Base-by-base conservation (phyloP, 37 sponge, comb jelly and placozoan species). In the Spongilla lacustris region DNA sequence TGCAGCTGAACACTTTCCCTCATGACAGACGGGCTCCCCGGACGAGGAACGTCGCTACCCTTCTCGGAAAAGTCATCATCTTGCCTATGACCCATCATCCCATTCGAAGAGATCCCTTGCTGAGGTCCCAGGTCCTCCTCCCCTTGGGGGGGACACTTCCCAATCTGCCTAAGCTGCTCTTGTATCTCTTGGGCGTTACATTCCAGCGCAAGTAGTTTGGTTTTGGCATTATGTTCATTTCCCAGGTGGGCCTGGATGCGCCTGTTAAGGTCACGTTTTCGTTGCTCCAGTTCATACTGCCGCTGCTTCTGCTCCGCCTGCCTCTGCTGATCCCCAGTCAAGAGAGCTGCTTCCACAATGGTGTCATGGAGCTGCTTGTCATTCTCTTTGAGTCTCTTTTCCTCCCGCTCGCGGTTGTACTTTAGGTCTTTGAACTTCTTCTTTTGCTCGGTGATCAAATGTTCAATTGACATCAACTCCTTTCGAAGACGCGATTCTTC, bases 201-300 rank as follows among this genome's bases (percentile, higher is more conserved):
- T 37, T 91, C 84, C 19, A 66, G 34, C 4, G 75, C 92, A 28
- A 79, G 69, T 14, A 87, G 71, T 69, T 68, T 91, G 49, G 81
- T 79, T 31, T 41, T 86, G 4, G 69, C 75, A 10, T 25, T 2
- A 41, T 79, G 87, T 34, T 82, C 79, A 9, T 83, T 49, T 36
- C 76, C 28, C 35, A 87, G 81, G 0, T 87, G 66, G 10, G 80
- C 50, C 36, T 87, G 83, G 11, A 91, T 19, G 2, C 66, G 50
- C 2, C 78, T 76, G 33, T 72, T 78, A 34, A 33, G 68, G 5
- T 83, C 81, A 5, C 27, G 73, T 46, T 74, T 77, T 6, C 66
- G 37, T 58, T 71, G 46, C 36, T 91, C 87, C n/a, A 83, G 68
- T 26, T 91, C 88, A 33, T 68, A 78, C 31, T 74, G 28, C 23